phyloP scores from a whole-genome alignment of 2,888 invertebrate species.

The Ectropis crepuscularia region DNA sequence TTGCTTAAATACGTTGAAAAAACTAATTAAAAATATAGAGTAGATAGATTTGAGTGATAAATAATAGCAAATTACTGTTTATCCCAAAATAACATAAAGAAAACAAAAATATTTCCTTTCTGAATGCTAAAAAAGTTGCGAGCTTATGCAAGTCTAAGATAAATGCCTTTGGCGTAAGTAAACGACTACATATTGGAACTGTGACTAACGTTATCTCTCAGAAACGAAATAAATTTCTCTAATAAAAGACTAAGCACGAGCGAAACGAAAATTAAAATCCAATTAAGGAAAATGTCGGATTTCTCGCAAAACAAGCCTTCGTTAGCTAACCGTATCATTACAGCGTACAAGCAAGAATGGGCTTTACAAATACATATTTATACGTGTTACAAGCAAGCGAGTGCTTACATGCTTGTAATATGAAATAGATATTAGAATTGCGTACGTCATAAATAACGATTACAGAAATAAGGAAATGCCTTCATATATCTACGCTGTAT shows the following conservation, averaged over 20 bases:
- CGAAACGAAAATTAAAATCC: constrained; percentile 56
- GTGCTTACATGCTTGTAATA: not conserved
- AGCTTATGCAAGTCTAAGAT: not conserved
- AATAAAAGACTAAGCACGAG: constrained; percentile 43
- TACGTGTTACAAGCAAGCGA: not conserved
- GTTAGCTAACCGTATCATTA: constrained; percentile 61
- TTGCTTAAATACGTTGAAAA: too few relatives aligned
- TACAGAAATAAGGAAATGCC: too few relatives aligned
- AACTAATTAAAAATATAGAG: too few relatives aligned
- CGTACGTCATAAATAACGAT: not conserved
- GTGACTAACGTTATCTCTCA: constrained; percentile 13
- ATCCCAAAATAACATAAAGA: too few relatives aligned
- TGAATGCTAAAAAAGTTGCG: not conserved
- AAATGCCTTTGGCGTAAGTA: too few relatives aligned
- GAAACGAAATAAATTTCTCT: constrained; percentile 28
- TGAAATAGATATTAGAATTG: not conserved
- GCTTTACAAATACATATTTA: constrained; percentile 24
- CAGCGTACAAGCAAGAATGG: constrained; percentile 44
- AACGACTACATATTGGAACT: not conserved
- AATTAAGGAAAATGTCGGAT: constrained; percentile 55
- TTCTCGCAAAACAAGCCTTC: constrained; percentile 48
- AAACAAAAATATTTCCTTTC: too few relatives aligned
- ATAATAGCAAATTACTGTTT: too few relatives aligned
- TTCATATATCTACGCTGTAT: too few relatives aligned
- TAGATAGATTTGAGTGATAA: too few relatives aligned